These are phyloP conservation scores for Dinothrombium tinctorium DNA, from an alignment of 1,140 invertebrate genomes.

Conservation along the genomic window DNA sequence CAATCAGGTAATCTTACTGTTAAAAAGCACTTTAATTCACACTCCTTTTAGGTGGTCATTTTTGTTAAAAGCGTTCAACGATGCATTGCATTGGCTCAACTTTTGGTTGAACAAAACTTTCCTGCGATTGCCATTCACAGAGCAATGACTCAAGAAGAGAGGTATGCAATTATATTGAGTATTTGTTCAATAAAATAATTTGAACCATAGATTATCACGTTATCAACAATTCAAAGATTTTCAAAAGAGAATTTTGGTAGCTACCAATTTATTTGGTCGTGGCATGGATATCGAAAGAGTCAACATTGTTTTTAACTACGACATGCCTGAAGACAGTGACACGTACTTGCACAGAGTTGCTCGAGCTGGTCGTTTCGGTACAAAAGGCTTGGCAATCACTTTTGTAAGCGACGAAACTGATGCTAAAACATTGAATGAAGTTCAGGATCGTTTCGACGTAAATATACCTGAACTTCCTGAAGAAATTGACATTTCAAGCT, in stretches of 20 bases:
- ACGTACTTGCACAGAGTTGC: conserved; percentile 97
- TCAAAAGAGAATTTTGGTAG: conserved; percentile 91
- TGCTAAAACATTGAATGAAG: conserved; percentile 18
- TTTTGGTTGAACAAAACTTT: conserved; percentile 98
- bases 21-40: conserved; percentile 1
- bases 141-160: conserved; percentile 88
- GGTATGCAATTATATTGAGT: conserved; percentile 9
- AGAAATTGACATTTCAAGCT: conserved; percentile 31
- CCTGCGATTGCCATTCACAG: conserved; percentile 97
- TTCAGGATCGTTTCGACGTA: conserved; percentile 36
- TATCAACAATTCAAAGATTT: conserved; percentile 99
- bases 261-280: conserved; percentile 94
- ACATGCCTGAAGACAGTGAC: conserved; percentile 99
- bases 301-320: conserved; percentile 99
- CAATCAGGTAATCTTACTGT: conserved; percentile 29
- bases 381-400: conserved; percentile 37
- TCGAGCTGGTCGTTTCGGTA: conserved; percentile 88
- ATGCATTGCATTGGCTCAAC: conserved; percentile 80
- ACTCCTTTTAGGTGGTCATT: conserved; percentile 56
- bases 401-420: conserved; percentile 18
- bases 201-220: conserved; percentile 44
- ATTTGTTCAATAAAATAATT: too few relatives aligned
- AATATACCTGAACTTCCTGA: conserved; percentile 33
- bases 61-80: conserved; percentile 98
- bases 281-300: conserved; percentile 47